These are phyloP conservation scores for Brachyistius frenatus DNA, from an alignment of 2,113 vertebrate species.

Conservation along the genomic window DNA sequence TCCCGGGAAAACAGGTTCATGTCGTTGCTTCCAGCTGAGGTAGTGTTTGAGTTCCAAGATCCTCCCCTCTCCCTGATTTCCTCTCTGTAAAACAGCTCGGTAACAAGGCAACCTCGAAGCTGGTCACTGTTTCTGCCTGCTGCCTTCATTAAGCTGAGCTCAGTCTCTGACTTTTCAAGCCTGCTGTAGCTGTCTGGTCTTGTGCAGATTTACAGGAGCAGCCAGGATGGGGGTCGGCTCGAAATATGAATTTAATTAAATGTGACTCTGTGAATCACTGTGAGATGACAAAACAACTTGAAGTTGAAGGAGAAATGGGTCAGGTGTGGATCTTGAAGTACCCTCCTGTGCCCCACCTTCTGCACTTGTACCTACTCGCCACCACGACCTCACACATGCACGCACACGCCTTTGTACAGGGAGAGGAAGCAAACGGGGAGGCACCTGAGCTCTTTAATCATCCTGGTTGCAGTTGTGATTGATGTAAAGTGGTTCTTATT, in stretches of 20 bases:
- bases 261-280: conserved; percentile 27
- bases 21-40: conserved; percentile 39
- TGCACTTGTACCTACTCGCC: conserved; percentile 12
- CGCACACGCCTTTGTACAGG: background rate
- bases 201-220: conserved; percentile 41
- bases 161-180: conserved; percentile 24
- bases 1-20: conserved; percentile 55
- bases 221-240: conserved; percentile 22
- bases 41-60: conserved; percentile 29
- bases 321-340: conserved; percentile 24
- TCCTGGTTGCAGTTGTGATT: conserved; percentile 38
- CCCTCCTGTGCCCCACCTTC: background rate
- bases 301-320: conserved; percentile 64
- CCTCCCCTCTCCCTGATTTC: conserved; percentile 10
- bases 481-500: conserved; percentile 64
- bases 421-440: conserved; percentile 34
- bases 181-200: conserved; percentile 20
- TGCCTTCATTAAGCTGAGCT: conserved; percentile 53
- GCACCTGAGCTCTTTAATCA: conserved; percentile 63
- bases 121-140: conserved; percentile 29
- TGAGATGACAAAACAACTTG: conserved; percentile 53
- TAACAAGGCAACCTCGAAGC: conserved; percentile 32
- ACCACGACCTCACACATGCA: conserved; percentile 5
- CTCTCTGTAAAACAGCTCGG: conserved; percentile 12
- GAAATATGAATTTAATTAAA: conserved; percentile 64